Evolutionary conservation across 2,888 invertebrate species (phyloP), one percentile per base, ranked within the genome.

Genomic region (Trisateles emortualis): DNA sequence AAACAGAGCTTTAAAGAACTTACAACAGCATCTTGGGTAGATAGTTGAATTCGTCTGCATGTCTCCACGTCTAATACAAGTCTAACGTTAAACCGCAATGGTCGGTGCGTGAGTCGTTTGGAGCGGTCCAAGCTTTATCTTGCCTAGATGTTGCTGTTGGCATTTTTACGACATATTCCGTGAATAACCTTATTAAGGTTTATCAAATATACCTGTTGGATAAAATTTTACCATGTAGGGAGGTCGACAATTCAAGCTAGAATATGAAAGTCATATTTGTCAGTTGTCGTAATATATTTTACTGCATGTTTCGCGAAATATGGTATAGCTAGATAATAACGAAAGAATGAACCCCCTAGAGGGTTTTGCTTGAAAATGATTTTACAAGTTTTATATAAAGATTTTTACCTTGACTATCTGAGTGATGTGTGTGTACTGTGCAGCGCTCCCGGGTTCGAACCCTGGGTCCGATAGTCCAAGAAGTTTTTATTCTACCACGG

Each of bases 41-140:
- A 43, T 53, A 53, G 48, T 40, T 32, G 48, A 30, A 29, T 44
- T 39, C 33, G 53, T 33, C 72, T 72, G 72, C 76, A 69, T 72
- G 76, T 76, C 76, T 62, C 67, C 76, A 74, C 79, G 75, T 80
- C 74, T 68, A 36, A 59, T 61, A 64, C 66, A 74, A 69, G 72
- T 73, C 74, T 71, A 72, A 64, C 54, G 64, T 72, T 71, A 70
- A 66, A 59, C 64, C 71, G 68, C 72, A 78, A 78, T 77, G 80
- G 72, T 51, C 64, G 58, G 77, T 70, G 81, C 82, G 83, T 81
- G 83, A 76, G 77, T 72, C 68, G 74, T 78, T 79, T 69, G 68
- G 68, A 78, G 72, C 71, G 68, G 72, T 65, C 53, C 54, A 64
- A 71, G 32, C 69, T 81, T 81, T 76, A 78, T 78, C 69, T 74